Evolutionary conservation across 1,140 invertebrate species (phyloP), one percentile per base, ranked within the genome.

Genomic region (Stegodyphus mimosarum): DNA sequence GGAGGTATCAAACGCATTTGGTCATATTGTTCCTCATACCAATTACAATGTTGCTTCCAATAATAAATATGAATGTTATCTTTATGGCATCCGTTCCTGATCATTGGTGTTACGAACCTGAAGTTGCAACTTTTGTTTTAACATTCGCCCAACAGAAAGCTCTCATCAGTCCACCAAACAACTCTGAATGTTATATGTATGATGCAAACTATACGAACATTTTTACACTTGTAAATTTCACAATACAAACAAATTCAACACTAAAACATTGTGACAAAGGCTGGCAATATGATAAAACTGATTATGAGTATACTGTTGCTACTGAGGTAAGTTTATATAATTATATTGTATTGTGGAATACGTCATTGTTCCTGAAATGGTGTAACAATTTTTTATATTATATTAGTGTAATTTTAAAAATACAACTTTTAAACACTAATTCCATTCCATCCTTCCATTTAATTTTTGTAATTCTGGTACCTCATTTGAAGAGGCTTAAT

Each of bases 61-160:
- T 10, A 17, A 48, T n/a, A 13, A 48, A 53, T n/a, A 72, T 86
- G 49, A 92, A 92, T 80, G 89, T 92, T 7, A 90, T 92, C 50
- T 88, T 93, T 86, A 90, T 91, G 0, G 88, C 92, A 33, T 89
- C 91, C 11, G 89, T 91, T 79, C 92, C 92, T 5, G 91, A 92
- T 69, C 92, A 93, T 83, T 92, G 92, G 92, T 93, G 92, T 87
- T 88, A 90, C 51, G 91, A 92, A 13, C 90, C 92, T 0, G 91
- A 92, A 48, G 89, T 90, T 49, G 55, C 17, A 67, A 90, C 91
- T 51, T 55, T n/a, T 51, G 92, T 92, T 87, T 90, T 90, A 48
- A 89, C 91, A 1, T 13, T 90, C 18, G 89, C 90, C 9, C 85
- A 92, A 86, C 69, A 86, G 51, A 64, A 53, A 18, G 5, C 18